These are phyloP conservation scores for Danio albolineatus DNA, from an alignment of 2,797 vertebrate species.

Conservation along the genomic window DNA sequence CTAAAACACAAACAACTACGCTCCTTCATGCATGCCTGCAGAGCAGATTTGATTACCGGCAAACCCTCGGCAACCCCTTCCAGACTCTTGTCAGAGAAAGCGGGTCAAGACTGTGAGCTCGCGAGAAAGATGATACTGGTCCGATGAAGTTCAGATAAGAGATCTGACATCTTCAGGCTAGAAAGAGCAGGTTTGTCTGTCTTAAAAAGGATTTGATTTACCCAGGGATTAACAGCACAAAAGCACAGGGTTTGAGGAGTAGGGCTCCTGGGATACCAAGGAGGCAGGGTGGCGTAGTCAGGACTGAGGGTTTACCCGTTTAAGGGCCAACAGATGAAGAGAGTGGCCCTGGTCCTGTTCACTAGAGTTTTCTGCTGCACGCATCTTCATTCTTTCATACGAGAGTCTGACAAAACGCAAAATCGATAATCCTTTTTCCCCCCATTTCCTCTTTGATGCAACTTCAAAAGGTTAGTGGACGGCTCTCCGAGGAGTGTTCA, in stretches of 20 bases:
- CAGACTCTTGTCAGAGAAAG: slow-evolving; percentile 72
- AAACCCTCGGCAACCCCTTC: slow-evolving; percentile 73
- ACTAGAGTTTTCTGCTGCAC: slow-evolving; percentile 69
- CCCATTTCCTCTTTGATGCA: slow-evolving; percentile 85
- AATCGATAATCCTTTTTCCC: slow-evolving; percentile 84
- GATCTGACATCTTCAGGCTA: slow-evolving; percentile 60
- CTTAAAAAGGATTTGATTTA: slow-evolving; percentile 71
- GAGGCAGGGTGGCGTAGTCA: slow-evolving; percentile 40
- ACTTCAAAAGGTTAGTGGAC: slow-evolving; percentile 85
- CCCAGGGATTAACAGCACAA: slow-evolving; percentile 65
- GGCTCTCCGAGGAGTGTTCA: slow-evolving; percentile 76
- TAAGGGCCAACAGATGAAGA: slow-evolving; percentile 47
- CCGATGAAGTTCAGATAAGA: slow-evolving; percentile 68
- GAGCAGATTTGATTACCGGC: slow-evolving; percentile 77
- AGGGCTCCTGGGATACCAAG: slow-evolving; percentile 58
- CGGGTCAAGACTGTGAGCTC: slow-evolving; percentile 73
- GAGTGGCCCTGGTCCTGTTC: slow-evolving; percentile 68
- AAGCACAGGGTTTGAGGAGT: slow-evolving; percentile 40
- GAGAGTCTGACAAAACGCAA: slow-evolving; percentile 86
- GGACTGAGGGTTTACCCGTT: background rate
- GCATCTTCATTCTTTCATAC: slow-evolving; percentile 79
- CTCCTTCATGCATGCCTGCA: slow-evolving; percentile 61
- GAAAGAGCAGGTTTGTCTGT: slow-evolving; percentile 63
- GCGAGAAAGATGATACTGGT: slow-evolving; percentile 70
- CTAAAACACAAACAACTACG: slow-evolving; percentile 63